Conservation (phyloP, 2,888 invertebrate genomes). For the Sarcophaga caerulescens region DNA sequence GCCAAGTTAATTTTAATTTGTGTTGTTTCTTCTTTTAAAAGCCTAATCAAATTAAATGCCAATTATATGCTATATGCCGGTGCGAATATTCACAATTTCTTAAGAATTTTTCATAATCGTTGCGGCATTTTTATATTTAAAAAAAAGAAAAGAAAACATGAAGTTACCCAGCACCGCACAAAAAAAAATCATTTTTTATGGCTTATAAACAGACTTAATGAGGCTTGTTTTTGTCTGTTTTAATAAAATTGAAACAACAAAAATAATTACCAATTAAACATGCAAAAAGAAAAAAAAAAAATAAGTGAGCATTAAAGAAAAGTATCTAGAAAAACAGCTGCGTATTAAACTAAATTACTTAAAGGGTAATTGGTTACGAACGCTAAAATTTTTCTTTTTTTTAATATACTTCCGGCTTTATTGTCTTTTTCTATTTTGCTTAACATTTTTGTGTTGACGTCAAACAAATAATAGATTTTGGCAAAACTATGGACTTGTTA, state of each 20-base stretch:
- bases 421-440: background rate
- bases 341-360: conserved; percentile 12
- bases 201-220: conserved; percentile 37
- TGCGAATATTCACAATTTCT: background rate
- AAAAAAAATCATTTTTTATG: conserved; percentile 8
- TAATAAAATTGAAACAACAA: background rate
- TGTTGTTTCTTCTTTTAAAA: background rate
- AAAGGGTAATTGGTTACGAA: conserved; percentile 29
- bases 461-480: conserved; percentile 3
- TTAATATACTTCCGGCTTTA: conserved; percentile 28
- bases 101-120: background rate
- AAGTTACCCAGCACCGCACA: too few species aligned
- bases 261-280: conserved; percentile 9
- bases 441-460: conserved; percentile 27
- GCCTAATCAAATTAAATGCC: background rate
- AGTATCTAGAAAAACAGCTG: background rate
- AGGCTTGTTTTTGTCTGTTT: conserved; percentile 13
- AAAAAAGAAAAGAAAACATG: too few species aligned
- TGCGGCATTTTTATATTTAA: background rate
- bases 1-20: conserved; percentile 13
- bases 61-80: background rate
- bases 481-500: background rate
- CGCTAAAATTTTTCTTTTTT: background rate
- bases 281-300: background rate
- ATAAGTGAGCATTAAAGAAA: conserved; percentile 5